Conservation (phyloP, 1,140 invertebrate species). For the Euura lappo region DNA sequence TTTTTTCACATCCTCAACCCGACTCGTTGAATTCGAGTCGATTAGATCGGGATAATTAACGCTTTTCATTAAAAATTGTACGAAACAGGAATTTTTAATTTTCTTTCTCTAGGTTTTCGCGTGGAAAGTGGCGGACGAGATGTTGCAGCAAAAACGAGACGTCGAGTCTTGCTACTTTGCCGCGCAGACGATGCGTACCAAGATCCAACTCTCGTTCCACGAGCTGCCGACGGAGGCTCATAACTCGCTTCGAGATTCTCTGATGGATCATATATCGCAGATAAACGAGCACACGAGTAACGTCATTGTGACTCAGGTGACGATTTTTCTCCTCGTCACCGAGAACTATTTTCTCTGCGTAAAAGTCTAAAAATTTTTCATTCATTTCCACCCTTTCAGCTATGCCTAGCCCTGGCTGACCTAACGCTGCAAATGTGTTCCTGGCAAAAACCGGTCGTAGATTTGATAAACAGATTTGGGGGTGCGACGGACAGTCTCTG, state of each 20-base stretch:
- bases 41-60: no score
- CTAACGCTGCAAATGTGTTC: conserved; percentile 91
- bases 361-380: conserved; percentile 18
- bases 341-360: neutral
- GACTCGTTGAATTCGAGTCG: conserved; percentile 8
- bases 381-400: conserved; percentile 58
- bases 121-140: conserved; percentile 94
- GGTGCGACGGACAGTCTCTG: conserved; percentile 69
- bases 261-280: conserved; percentile 88
- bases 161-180: conserved; percentile 96
- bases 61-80: no score
- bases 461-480: conserved; percentile 79
- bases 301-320: conserved; percentile 88
- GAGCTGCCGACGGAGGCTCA: conserved; percentile 90
- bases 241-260: conserved; percentile 85
- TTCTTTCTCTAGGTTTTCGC: conserved; percentile 77
- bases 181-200: conserved; percentile 96
- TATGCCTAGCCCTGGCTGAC: conserved; percentile 92
- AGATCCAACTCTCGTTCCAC: conserved; percentile 92
- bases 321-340: neutral
- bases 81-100: conserved; percentile 14
- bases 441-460: conserved; percentile 89
- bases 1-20: conserved; percentile 9
- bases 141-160: conserved; percentile 85
- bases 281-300: conserved; percentile 82